Evolutionary conservation across 2,797 vertebrate genomes (phyloP).

Genomic region (Heliangelus exortis): DNA sequence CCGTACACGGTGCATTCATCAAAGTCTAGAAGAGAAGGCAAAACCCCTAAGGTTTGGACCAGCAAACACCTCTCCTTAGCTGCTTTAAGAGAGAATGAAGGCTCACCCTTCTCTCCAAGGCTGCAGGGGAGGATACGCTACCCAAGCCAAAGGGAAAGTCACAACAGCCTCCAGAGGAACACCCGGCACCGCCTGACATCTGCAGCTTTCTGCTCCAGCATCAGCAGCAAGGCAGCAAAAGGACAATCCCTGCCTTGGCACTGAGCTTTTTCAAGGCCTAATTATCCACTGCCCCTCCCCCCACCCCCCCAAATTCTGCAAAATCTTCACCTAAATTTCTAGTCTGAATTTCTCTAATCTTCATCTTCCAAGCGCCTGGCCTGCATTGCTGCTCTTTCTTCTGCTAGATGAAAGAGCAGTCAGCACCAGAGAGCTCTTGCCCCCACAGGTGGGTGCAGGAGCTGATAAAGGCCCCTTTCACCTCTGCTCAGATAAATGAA

Average conservation of each 20-base stretch:
- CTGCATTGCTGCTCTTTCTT: background rate
- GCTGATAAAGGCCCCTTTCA: background rate
- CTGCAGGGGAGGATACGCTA: background rate
- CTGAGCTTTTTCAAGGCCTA: background rate
- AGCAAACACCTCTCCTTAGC: rapidly evolving
- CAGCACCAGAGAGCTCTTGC: background rate
- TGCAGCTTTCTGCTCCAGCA: background rate
- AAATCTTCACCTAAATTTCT: background rate
- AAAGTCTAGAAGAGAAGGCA: constrained; percentile 82
- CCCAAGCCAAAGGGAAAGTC: background rate
- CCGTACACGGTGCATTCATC: constrained; percentile 92
- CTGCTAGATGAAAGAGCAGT: background rate
- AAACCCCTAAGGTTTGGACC: background rate
- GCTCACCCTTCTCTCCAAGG: background rate
- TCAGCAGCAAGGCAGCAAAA: background rate
- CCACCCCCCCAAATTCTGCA: background rate
- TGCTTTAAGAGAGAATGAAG: background rate
- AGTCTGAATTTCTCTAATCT: background rate
- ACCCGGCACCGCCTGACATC: rapidly evolving
- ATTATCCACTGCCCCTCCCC: background rate
- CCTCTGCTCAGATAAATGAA: background rate
- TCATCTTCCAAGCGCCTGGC: background rate
- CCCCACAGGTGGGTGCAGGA: background rate
- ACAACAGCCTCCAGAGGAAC: too few relatives aligned
- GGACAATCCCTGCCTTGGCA: background rate